phyloP scores from a whole-genome alignment of 2,888 invertebrate species.

The Drosophila sordidula region DNA sequence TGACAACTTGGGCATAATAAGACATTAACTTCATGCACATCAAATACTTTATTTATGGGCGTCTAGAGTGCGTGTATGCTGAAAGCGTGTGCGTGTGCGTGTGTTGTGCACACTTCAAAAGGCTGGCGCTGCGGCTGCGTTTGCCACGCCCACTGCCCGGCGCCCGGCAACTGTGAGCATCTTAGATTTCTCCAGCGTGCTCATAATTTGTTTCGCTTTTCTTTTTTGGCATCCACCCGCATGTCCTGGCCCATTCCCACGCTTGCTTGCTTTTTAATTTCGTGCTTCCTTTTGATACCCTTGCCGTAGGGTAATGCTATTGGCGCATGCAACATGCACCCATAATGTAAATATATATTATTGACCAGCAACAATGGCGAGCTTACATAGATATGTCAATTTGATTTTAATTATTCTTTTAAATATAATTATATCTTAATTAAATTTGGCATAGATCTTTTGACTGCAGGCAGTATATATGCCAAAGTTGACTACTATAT shows the following conservation, averaged over 20 bases:
- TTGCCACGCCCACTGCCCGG: slow-evolving; percentile 62
- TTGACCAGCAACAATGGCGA: no score
- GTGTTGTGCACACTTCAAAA: slow-evolving; percentile 68
- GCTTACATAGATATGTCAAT: no score
- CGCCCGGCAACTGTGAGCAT: slow-evolving; percentile 34
- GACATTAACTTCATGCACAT: slow-evolving; percentile 82
- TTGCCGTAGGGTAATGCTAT: neutral
- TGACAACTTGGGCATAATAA: slow-evolving; percentile 82
- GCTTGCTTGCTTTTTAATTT: slow-evolving; percentile 78
- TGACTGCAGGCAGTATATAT: no score
- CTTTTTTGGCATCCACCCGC: slow-evolving; percentile 7
- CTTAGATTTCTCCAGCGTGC: slow-evolving; percentile 70
- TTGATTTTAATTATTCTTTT: no score
- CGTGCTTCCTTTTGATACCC: slow-evolving; percentile 29
- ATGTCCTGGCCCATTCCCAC: slow-evolving; percentile 32
- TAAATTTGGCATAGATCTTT: no score
- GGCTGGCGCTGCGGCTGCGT: slow-evolving; percentile 54
- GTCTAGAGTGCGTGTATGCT: slow-evolving; percentile 68
- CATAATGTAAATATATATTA: no score
- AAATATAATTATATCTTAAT: no score
- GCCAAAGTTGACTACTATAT: no score
- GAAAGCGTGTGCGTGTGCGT: slow-evolving; percentile 19
- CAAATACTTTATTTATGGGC: slow-evolving; percentile 80
- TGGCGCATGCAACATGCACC: neutral
- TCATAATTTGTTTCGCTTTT: slow-evolving; percentile 63